Evolutionary conservation across 2,888 invertebrate genomes (phyloP).

Genomic region (Hedychridium roseum): DNA sequence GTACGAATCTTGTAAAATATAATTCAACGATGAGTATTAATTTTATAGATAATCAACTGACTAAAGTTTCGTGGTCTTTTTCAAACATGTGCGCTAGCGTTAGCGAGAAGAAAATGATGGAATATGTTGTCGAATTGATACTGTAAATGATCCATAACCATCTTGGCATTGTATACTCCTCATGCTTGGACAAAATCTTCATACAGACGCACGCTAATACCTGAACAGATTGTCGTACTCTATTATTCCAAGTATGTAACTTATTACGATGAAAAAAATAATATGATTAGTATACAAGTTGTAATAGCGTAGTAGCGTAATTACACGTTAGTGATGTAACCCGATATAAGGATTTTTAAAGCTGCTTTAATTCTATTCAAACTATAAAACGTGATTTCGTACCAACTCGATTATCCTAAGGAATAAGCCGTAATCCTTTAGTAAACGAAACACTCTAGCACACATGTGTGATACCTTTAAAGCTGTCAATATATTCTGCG

Average conservation of each 20-base stretch:
- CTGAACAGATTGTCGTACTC: no score
- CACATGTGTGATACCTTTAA: conserved; percentile 13
- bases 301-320: no score
- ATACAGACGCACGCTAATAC: conserved; percentile 27
- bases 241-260: no score
- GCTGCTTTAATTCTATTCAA: no score
- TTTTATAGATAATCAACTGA: no score
- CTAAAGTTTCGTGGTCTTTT: conserved; percentile 32
- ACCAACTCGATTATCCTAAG: conserved; percentile 40
- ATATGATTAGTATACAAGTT: no score
- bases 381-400: conserved; percentile 7
- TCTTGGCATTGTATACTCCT: conserved; percentile 35
- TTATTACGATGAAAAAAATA: no score
- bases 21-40: not conserved
- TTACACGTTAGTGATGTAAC: no score
- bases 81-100: conserved; percentile 36
- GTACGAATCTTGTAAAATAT: no score
- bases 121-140: conserved; percentile 43
- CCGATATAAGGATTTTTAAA: no score
- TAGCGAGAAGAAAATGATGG: conserved; percentile 34
- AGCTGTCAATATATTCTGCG: not conserved
- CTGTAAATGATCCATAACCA: conserved; percentile 49
- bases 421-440: conserved; percentile 34
- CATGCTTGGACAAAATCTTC: conserved; percentile 28
- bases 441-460: conserved; percentile 18